A percentile compares a stretch with the other conserved stretches of the same genome.
These are phyloP conservation scores for Sebastes ruberrimus DNA, from an alignment of 2,797 vertebrate species.

Conservation along the genomic window DNA sequence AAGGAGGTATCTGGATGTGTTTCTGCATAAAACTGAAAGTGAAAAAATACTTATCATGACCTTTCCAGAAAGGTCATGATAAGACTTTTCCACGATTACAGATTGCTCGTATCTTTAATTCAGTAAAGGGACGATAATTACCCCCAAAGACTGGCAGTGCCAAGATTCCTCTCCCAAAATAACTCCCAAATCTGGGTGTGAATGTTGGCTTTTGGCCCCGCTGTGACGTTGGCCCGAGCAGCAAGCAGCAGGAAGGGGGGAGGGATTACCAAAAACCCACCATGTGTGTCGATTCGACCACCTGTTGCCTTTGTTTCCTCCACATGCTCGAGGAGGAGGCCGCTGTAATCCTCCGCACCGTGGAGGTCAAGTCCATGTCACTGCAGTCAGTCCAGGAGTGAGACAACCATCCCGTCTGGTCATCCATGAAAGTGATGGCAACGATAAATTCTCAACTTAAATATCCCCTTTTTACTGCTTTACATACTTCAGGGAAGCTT, in stretches of 20 bases:
- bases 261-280: constrained; percentile 40
- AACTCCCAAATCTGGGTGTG: constrained; percentile 36
- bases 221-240: constrained; percentile 12
- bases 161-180: neutral
- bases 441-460: neutral
- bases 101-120: neutral
- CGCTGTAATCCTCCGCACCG: constrained; percentile 4
- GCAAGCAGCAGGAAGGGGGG: constrained; percentile 20
- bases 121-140: neutral
- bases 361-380: constrained; percentile 51
- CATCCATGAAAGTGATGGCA: neutral
- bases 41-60: neutral
- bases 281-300: constrained; percentile 58
- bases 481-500: neutral
- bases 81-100: neutral
- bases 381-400: neutral
- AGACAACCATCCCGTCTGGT: neutral
- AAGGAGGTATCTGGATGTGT: neutral
- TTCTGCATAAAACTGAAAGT: neutral
- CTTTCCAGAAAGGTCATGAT: neutral
- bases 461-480: neutral
- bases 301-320: constrained; percentile 72
- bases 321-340: constrained; percentile 15
- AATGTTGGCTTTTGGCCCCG: constrained; percentile 40
- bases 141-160: neutral